These are phyloP conservation scores for Eriocheir sinensis DNA, from an alignment of 1,140 invertebrate species.

Conservation along the genomic window DNA sequence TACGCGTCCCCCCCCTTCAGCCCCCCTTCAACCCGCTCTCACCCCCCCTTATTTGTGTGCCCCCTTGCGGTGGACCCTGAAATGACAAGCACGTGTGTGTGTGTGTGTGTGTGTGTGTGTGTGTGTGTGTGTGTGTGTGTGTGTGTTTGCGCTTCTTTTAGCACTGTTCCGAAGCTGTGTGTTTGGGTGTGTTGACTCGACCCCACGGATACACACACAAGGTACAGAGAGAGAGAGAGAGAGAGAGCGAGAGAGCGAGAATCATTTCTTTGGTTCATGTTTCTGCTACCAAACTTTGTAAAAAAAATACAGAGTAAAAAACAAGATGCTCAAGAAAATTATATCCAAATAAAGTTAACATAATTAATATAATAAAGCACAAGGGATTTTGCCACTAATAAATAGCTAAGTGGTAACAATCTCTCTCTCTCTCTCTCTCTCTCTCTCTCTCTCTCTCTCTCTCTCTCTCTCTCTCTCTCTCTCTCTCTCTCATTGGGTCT, in stretches of 20 bases:
- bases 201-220: no score
- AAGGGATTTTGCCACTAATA: neutral
- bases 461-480: neutral
- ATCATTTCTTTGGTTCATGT: neutral
- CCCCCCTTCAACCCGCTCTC: neutral
- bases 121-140: neutral
- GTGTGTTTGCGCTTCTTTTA: neutral
- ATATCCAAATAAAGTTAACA: neutral
- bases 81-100: neutral
- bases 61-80: no score
- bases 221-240: neutral
- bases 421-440: conserved; percentile 45
- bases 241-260: conserved; percentile 3
- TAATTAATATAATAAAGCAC: neutral
- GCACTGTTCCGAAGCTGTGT: neutral
- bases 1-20: neutral
- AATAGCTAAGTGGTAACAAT: neutral
- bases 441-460: conserved; percentile 39
- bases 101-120: neutral
- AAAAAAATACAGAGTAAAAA: no score
- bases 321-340: neutral
- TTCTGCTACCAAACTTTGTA: neutral
- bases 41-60: neutral
- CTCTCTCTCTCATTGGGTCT: neutral
- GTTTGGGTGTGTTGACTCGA: neutral